These are phyloP conservation scores for Odontomachus brunneus DNA, from an alignment of 1,140 invertebrate species.

Conservation along the genomic window DNA sequence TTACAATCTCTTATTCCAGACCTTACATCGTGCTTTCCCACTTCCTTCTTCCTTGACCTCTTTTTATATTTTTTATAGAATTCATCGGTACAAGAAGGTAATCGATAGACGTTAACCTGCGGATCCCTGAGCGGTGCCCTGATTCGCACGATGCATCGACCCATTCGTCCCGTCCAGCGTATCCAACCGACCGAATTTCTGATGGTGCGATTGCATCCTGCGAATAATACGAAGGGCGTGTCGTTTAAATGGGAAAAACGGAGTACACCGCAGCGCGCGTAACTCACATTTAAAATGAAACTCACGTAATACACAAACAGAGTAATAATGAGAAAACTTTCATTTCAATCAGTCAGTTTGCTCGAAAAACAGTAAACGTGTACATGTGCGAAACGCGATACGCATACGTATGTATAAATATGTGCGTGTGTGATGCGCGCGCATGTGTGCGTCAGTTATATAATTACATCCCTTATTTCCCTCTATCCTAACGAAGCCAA, in stretches of 20 bases:
- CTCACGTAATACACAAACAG: background rate
- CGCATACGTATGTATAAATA: too few species aligned
- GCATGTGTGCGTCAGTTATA: too few species aligned
- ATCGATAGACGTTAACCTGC: constrained; percentile 71
- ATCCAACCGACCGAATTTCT: constrained; percentile 81
- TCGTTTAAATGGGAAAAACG: constrained; percentile 19
- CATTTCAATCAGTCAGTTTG: too few species aligned
- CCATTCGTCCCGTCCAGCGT: constrained; percentile 82
- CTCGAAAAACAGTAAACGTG: too few species aligned
- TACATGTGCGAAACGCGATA: too few species aligned
- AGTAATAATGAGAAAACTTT: background rate
- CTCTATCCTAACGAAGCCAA: background rate
- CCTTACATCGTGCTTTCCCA: too few species aligned
- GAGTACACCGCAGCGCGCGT: background rate
- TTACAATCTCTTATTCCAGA: too few species aligned
- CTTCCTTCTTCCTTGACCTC: too few species aligned
- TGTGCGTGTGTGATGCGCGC: too few species aligned
- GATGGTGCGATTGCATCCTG: constrained; percentile 81
- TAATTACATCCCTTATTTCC: too few species aligned
- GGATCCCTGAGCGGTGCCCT: constrained; percentile 78
- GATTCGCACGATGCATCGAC: constrained; percentile 78
- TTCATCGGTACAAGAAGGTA: background rate
- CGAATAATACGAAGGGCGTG: constrained; percentile 46
- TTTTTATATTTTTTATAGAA: too few species aligned
- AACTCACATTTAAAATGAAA: background rate